Conservation (phyloP, 2,888 invertebrate genomes). For the Agrilus mali region DNA sequence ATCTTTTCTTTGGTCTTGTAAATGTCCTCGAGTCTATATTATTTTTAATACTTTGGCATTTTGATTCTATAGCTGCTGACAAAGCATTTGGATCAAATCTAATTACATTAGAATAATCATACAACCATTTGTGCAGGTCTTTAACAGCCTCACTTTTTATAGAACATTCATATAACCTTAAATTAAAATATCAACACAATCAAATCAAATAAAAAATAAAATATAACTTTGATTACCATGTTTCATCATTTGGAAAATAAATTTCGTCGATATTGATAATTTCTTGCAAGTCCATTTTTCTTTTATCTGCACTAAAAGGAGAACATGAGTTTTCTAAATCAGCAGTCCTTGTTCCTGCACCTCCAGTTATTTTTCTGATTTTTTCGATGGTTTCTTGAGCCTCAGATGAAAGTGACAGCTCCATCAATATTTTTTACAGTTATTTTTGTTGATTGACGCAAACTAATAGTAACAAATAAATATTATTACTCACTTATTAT, state of each 20-base stretch:
- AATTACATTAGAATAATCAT: slow-evolving; percentile 12
- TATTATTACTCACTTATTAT: not conserved
- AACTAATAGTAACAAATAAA: slow-evolving; percentile 2
- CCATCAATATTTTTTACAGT: slow-evolving; percentile 17
- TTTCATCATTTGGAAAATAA: slow-evolving; percentile 44
- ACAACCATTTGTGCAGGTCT: slow-evolving; percentile 15
- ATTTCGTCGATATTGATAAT: slow-evolving; percentile 45
- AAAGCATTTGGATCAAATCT: slow-evolving; percentile 9
- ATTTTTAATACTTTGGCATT: slow-evolving; percentile 31
- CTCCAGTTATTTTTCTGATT: slow-evolving; percentile 6
- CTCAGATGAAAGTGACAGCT: slow-evolving; percentile 26
- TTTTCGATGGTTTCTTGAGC: slow-evolving; percentile 19
- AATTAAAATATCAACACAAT: slow-evolving; percentile 6
- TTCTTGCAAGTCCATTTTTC: slow-evolving; percentile 21
- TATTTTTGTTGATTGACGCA: slow-evolving; percentile 13
- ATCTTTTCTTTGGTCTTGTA: slow-evolving; percentile 52
- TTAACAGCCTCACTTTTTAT: slow-evolving; percentile 6
- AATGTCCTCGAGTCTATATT: slow-evolving; percentile 57
- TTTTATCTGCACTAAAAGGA: too few relatives aligned
- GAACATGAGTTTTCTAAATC: too few relatives aligned
- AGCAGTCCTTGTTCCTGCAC: slow-evolving; percentile 7
- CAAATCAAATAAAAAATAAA: not conserved
- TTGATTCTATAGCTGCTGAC: slow-evolving; percentile 7
- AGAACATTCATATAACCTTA: slow-evolving; percentile 11
- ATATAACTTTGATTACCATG: slow-evolving; percentile 37